Conservation (phyloP, 2,113 vertebrate genomes). For the Cochlearius cochlearius region DNA sequence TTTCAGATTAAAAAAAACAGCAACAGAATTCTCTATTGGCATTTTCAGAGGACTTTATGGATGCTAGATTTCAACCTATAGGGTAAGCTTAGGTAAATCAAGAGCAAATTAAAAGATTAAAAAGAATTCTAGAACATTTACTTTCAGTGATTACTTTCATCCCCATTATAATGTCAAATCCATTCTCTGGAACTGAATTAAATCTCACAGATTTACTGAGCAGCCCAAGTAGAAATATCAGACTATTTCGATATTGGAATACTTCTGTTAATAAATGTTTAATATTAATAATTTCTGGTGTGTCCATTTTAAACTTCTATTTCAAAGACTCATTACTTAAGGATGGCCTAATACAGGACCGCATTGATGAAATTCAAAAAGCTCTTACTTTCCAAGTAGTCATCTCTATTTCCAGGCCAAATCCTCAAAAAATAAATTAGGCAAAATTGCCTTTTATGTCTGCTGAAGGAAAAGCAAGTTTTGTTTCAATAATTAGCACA, state of each 20-base stretch:
- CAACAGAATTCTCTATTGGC: not conserved
- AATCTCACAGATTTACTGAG: not conserved
- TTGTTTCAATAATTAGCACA: not conserved
- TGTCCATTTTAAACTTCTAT: not conserved
- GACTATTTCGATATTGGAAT: not conserved
- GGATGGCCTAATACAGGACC: not conserved
- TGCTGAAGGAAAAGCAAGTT: not conserved
- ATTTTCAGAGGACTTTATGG: not conserved
- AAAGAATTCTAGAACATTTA: not conserved
- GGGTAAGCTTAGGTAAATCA: not conserved
- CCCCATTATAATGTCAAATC: not conserved
- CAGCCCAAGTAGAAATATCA: not conserved
- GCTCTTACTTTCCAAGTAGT: not conserved
- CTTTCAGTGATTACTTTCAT: not conserved
- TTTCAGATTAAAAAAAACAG: not conserved
- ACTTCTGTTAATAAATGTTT: not conserved
- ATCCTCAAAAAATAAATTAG: not conserved
- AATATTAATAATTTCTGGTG: not conserved
- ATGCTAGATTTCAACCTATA: not conserved
- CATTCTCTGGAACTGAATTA: not conserved
- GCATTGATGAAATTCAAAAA: not conserved
- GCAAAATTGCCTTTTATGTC: not conserved
- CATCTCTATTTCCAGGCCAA: not conserved
- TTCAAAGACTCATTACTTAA: not conserved
- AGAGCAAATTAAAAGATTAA: not conserved